Conservation (phyloP, 2,888 invertebrate species). For the Automeris io region DNA sequence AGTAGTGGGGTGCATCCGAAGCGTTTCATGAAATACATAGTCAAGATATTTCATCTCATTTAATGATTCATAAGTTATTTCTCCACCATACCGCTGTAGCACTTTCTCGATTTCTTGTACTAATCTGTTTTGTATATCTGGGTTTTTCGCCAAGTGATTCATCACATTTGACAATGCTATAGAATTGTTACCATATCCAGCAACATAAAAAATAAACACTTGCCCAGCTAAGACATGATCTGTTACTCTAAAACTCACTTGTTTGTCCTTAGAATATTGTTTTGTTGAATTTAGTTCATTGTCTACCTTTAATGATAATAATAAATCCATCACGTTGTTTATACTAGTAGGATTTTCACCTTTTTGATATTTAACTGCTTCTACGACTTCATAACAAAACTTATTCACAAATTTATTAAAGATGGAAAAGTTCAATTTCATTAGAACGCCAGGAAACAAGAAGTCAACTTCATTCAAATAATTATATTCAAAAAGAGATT, state of each 20-base stretch:
- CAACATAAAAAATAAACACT: conserved; percentile 52
- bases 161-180: conserved; percentile 41
- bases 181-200: conserved; percentile 61
- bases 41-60: conserved; percentile 54
- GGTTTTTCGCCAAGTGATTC: conserved; percentile 48
- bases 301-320: conserved; percentile 20
- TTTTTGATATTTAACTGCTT: conserved; percentile 15
- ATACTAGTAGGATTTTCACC: conserved; percentile 10
- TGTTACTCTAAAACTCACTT: conserved; percentile 25
- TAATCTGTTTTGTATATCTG: conserved; percentile 44
- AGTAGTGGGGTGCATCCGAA: conserved; percentile 54
- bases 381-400: conserved; percentile 24
- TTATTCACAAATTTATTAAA: conserved; percentile 17
- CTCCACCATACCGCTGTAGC: conserved; percentile 31
- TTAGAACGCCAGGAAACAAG: conserved; percentile 25
- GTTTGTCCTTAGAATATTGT: conserved; percentile 11
- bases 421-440: conserved; percentile 22
- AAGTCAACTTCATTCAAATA: conserved; percentile 27
- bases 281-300: conserved; percentile 9
- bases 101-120: conserved; percentile 38
- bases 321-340: conserved; percentile 24
- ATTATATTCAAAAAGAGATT: conserved; percentile 18
- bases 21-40: conserved; percentile 39
- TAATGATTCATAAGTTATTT: conserved; percentile 47
- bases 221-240: conserved; percentile 46